Base-by-base conservation (phyloP, 1,140 invertebrate genomes). In the Mercenaria mercenaria region DNA sequence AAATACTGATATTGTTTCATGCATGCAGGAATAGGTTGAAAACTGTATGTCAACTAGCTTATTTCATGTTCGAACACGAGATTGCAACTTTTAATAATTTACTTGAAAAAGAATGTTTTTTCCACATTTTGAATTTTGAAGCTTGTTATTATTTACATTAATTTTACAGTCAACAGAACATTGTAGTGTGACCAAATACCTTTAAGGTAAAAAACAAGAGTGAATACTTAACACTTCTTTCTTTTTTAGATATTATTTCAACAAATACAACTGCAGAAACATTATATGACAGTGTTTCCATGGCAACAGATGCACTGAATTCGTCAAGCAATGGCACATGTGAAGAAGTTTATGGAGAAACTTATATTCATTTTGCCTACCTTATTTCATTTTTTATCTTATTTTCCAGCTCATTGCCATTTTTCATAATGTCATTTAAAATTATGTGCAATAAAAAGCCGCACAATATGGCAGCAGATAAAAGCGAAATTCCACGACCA, bases 351-450 rank as follows among this genome's bases (percentile, higher is more conserved):
- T 89, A 84, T 34, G 88, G 88, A 11, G 26, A 89, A 15, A 89
- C 88, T 8, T 72, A 72, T 23, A 77, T 89, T 4, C 88, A 89
- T 34, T 83, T 41, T 76, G 41, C 80, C 0, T 89, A 83, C 34
- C n/a, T 89, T 20, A 84, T 89, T 15, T 59, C 39, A 29, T 34
- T 72, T 10, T 34, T 76, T 8, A 32, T 89, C 23, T n/a, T 83
- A 23, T 2, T 82, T 39, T 61, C 81, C 23, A 37, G 47, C 13
- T 50, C 67, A 18, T 0, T 89, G 26, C 79, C 79, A 20, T 84
- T 89, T 39, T 59, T 84, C 26, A 10, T 56, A 20, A 67, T 77
- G 41, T 89, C 76, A 23, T 10, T 89, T 8, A 34, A 74, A 41
- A 59, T 34, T 52, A 11, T 34, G 29, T 76, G 72, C 47, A 56